phyloP scores from a whole-genome alignment of 1,140 invertebrate genomes.

The Panagrolaimus sp. region DNA sequence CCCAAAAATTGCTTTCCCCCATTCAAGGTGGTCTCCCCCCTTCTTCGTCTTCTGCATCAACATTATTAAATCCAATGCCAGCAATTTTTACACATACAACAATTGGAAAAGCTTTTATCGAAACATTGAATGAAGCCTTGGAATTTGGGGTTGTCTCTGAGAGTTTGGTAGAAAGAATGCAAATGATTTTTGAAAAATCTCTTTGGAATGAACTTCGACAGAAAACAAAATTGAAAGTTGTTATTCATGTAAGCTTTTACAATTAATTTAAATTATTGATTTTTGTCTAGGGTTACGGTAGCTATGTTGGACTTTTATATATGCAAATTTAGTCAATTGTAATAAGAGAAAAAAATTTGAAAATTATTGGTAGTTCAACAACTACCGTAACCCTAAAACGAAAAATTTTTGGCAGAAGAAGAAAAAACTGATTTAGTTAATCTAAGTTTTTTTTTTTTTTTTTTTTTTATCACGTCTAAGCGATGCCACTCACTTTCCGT shows the following conservation, averaged over 20 bases:
- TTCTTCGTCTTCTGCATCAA: too few relatives aligned
- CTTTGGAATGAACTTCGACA: background rate
- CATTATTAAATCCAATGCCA: background rate
- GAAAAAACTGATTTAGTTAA: too few relatives aligned
- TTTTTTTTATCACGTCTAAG: too few relatives aligned
- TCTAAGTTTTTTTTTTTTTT: too few relatives aligned
- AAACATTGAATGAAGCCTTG: background rate
- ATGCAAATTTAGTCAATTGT: too few relatives aligned
- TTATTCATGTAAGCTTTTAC: background rate
- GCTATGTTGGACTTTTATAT: too few relatives aligned
- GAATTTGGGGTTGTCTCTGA: background rate
- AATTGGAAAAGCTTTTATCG: background rate
- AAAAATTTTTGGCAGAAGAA: too few relatives aligned
- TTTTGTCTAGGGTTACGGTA: too few relatives aligned
- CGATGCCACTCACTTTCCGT: too few relatives aligned
- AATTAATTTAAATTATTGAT: background rate
- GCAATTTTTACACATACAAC: constrained; percentile 10
- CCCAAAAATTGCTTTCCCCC: too few relatives aligned
- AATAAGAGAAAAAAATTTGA: background rate
- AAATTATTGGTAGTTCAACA: background rate
- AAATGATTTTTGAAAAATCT: background rate
- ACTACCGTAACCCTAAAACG: too few relatives aligned
- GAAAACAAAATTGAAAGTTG: constrained; percentile 9
- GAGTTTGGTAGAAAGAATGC: background rate
- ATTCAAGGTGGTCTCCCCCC: too few relatives aligned